Evolutionary conservation across 2,888 invertebrate species (phyloP).

Genomic region (Parochlus steinenii): DNA sequence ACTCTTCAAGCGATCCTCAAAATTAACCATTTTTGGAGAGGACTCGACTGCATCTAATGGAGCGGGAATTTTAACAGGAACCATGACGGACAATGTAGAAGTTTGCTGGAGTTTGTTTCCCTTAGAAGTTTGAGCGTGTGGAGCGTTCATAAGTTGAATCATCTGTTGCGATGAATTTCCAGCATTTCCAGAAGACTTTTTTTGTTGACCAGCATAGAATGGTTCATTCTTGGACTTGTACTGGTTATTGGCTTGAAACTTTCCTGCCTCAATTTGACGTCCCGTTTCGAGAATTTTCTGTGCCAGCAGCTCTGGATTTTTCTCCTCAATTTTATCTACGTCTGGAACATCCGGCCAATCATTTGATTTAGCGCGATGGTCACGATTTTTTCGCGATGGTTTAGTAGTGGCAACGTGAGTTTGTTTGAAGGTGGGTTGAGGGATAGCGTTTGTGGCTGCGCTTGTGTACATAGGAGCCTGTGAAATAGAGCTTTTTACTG

Average conservation of each 20-base stretch:
- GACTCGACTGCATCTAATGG: constrained; percentile 41
- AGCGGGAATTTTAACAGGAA: constrained; percentile 16
- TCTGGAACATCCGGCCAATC: constrained; percentile 88
- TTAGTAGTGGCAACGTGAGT: constrained; percentile 19
- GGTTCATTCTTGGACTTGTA: too few species aligned
- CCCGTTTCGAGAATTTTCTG: constrained; percentile 83
- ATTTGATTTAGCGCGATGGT: constrained; percentile 64
- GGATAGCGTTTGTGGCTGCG: constrained; percentile 20
- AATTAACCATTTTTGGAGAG: constrained; percentile 72
- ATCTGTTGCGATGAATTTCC: background rate
- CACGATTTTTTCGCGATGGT: constrained; percentile 44
- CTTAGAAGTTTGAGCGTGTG: background rate
- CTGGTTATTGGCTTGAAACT: constrained; percentile 28
- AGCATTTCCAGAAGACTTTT: too few species aligned
- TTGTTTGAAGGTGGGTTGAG: constrained; percentile 20
- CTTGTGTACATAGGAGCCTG: constrained; percentile 15
- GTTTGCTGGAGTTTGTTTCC: background rate
- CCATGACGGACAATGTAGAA: background rate
- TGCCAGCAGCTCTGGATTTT: constrained; percentile 77
- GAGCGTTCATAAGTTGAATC: background rate
- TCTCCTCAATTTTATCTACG: constrained; percentile 78
- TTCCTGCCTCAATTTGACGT: constrained; percentile 73
- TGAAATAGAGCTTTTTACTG: constrained; percentile 18
- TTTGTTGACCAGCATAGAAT: too few species aligned
- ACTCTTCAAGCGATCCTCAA: constrained; percentile 76